phyloP scores from a whole-genome alignment of 2,113 vertebrate species.

The Dicentrarchus labrax region DNA sequence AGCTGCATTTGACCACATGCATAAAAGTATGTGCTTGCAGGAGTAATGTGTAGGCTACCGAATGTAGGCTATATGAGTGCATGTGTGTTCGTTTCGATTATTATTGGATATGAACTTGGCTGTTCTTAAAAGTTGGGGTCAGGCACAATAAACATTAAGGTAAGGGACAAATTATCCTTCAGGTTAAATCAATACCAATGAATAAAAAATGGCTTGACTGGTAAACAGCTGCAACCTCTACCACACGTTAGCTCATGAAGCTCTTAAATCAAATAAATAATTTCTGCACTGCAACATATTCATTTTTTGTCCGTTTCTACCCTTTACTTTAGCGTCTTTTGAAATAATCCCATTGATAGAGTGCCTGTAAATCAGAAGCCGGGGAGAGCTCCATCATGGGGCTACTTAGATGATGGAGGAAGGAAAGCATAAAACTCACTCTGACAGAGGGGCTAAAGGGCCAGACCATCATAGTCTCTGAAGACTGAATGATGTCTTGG shows the following conservation, averaged over 20 bases:
- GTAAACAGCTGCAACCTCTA: not conserved
- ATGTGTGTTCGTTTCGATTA: constrained; percentile 1
- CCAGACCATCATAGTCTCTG: constrained; percentile 26
- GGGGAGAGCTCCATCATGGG: constrained; percentile 16
- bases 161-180: not conserved
- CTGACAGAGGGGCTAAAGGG: constrained; percentile 50
- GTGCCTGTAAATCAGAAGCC: constrained; percentile 18
- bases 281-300: not conserved
- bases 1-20: not conserved
- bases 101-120: constrained; percentile 1
- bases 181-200: constrained; percentile 31
- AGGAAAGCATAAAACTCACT: constrained; percentile 63
- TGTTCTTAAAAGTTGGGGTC: not conserved
- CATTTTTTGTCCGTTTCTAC: not conserved
- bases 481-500: constrained; percentile 55
- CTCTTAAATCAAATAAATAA: not conserved
- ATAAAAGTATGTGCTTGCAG: not conserved
- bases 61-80: not conserved
- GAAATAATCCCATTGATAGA: constrained; percentile 34
- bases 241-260: not conserved
- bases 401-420: constrained; percentile 56
- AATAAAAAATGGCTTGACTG: constrained; percentile 2
- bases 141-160: not conserved
- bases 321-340: constrained; percentile 5
- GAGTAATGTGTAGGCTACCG: not conserved